phyloP scores from a whole-genome alignment of 2,888 invertebrate genomes.

The Morpho deidamia region DNA sequence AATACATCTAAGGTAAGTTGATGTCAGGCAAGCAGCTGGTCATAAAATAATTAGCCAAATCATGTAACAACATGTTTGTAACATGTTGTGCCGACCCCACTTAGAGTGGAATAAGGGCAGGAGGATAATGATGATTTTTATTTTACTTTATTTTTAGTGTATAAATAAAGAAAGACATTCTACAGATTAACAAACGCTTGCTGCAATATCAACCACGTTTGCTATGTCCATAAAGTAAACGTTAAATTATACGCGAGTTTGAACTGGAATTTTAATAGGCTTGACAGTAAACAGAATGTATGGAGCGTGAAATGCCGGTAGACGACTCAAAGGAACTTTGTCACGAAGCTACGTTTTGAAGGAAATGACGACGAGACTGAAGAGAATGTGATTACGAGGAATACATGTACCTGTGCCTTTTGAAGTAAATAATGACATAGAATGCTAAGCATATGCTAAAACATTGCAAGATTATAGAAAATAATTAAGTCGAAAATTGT shows the following conservation, averaged over 20 bases:
- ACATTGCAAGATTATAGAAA: too few species aligned
- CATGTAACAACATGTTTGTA: too few species aligned
- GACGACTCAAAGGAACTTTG: constrained; percentile 13
- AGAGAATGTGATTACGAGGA: neutral
- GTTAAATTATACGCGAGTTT: constrained; percentile 21
- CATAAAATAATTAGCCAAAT: too few species aligned
- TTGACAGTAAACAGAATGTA: constrained; percentile 17
- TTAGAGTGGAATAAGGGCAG: too few species aligned
- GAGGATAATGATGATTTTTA: too few species aligned
- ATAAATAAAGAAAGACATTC: too few species aligned
- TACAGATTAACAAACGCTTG: too few species aligned
- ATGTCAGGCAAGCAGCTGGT: too few species aligned
- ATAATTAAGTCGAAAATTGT: too few species aligned
- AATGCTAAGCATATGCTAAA: neutral
- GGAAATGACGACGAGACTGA: neutral
- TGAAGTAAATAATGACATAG: neutral
- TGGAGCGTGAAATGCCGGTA: constrained; percentile 12
- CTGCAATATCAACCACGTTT: neutral
- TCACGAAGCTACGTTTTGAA: constrained; percentile 3
- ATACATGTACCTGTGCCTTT: neutral
- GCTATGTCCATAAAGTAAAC: constrained; percentile 10
- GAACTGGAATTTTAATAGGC: constrained; percentile 32
- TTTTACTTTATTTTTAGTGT: too few species aligned
- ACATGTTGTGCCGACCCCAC: too few species aligned
- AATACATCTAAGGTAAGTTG: too few species aligned